Evolutionary conservation across 2,797 vertebrate genomes (phyloP), one percentile per base, ranked within the genome.

Genomic region (Dendrocincla fuliginosa): DNA sequence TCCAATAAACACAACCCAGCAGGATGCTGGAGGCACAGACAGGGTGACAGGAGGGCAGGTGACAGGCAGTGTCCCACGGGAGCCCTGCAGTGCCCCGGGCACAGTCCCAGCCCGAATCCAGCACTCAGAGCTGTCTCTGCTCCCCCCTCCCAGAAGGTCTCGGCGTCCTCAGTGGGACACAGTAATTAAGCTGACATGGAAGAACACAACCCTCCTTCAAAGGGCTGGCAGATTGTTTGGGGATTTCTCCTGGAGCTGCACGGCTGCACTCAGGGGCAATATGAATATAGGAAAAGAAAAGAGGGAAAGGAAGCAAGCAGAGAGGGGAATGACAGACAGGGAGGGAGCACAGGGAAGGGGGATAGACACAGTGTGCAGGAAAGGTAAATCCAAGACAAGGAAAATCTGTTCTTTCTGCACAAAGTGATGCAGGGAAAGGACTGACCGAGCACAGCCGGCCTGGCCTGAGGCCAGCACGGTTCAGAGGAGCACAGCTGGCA

Each of bases 141-240:
- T 42, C 76, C 65, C 39, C 67, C 33, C n/a, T 94, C 92, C 92
- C 92, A 8, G 13, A 11, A 11, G 94, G n/a, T 55, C 69, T 15
- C 4, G 1, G 2, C 6, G 8, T 22, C 95, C 95, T 74, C 92
- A 33, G 4, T 0, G 74, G 92, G 89, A 46, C 1, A 2, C 33
- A 8, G 84, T 47, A 59, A 93, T 85, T 93, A 94, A 89, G 94
- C 75, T 5, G 44, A 90, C 89, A 90, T 3, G 41, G 84, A 90
- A 47, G 81, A 73, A 84, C 10, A 92, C 87, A 89, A 46, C 50
- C 25, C 12, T 4, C n/a, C 91, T 96, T 90, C 92, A 96, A 93
- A 94, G 87, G 84, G 84, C 75, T 87, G 87, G 32, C 67, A 82
- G 91, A 87, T 76, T 92, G 78, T 4, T 76, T 52, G 69, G 91